Base-by-base conservation (phyloP, 2,888 invertebrate genomes). In the Cryptocephalus moraei region DNA sequence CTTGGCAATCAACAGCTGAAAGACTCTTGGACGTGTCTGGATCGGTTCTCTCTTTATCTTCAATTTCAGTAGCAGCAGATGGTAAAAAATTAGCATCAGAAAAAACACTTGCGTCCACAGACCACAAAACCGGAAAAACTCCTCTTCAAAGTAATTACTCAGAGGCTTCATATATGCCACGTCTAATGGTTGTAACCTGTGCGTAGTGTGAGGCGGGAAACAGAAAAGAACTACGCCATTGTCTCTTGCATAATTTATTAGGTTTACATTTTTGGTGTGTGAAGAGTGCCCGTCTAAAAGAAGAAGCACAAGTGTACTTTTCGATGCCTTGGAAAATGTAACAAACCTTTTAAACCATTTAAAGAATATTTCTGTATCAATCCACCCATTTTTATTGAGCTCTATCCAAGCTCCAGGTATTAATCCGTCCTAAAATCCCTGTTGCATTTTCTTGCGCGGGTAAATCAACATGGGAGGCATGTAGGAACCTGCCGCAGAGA, bases 351-450 rank as follows among this genome's bases (percentile, higher is more conserved):
- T 41, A 34, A 54, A 50, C 50, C 50, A 55, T n/a, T n/a, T 8
- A 11, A 50, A 36, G 43, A 55, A 55, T 54, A 49, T 51, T 51
- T 10, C 52, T 49, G 9, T 33, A 32, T 14, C 43, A 36, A 46
- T 49, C 39, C 32, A 45, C 12, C 32, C 48, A 47, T 43, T 42
- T 43, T n/a, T n/a, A n/a, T n/a, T n/a, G n/a, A n/a, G n/a, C n/a
- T n/a, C n/a, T n/a, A n/a, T n/a, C 32, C 12, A 50, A 44, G 53
- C 53, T 4, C 56, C 58, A 40, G 58, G 44, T 9, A 58, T 56
- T 9, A 54, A 41, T 12, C 54, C 55, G 43, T 52, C 53, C 47
- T 56, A 43, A 40, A 62, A 52, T 44, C 54, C 50, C 1, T 49
- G 50, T 38, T 58, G 56, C 45, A 46, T 51, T 12, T 49, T 33